phyloP scores from a whole-genome alignment of 2,888 invertebrate genomes.

The Pachydiplax longipennis region DNA sequence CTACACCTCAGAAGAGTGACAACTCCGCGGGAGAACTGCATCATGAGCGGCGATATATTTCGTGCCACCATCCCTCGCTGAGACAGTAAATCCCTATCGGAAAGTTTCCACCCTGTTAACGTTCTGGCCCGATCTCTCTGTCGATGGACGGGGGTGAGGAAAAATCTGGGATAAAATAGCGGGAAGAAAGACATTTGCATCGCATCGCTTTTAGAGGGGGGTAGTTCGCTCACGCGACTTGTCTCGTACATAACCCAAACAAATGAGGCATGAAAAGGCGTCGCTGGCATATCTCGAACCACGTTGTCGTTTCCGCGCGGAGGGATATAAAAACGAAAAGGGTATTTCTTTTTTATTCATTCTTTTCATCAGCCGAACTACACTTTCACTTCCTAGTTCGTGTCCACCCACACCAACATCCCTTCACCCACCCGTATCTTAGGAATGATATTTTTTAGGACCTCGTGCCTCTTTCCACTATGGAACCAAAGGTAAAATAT shows the following conservation, averaged over 20 bases:
- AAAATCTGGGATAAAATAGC: not conserved
- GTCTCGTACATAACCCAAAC: conserved; percentile 10
- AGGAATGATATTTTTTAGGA: no score
- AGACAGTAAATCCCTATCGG: not conserved
- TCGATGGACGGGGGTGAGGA: not conserved
- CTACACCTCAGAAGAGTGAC: not conserved
- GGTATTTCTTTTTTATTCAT: not conserved
- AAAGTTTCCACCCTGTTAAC: conserved; percentile 23
- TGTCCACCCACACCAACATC: not conserved
- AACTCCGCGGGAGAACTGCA: not conserved
- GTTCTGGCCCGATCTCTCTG: not conserved
- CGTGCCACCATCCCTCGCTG: not conserved
- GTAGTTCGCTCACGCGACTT: not conserved
- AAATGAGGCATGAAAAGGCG: conserved; percentile 39
- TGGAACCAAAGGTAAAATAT: not conserved
- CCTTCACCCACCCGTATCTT: not conserved
- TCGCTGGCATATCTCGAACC: conserved; percentile 9
- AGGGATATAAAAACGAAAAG: conserved; percentile 1
- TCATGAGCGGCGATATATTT: not conserved
- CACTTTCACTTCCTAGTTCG: not conserved
- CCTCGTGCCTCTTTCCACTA: no score
- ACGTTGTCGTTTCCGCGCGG: conserved; percentile 3
- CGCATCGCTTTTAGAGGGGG: not conserved
- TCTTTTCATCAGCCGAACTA: not conserved
- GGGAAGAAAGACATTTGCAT: not conserved